Percentiles rank a stretch among this genome's conserved stretches.
Evolutionary conservation across 1,140 invertebrate species (phyloP).

Genomic region (Trichogramma pretiosum): DNA sequence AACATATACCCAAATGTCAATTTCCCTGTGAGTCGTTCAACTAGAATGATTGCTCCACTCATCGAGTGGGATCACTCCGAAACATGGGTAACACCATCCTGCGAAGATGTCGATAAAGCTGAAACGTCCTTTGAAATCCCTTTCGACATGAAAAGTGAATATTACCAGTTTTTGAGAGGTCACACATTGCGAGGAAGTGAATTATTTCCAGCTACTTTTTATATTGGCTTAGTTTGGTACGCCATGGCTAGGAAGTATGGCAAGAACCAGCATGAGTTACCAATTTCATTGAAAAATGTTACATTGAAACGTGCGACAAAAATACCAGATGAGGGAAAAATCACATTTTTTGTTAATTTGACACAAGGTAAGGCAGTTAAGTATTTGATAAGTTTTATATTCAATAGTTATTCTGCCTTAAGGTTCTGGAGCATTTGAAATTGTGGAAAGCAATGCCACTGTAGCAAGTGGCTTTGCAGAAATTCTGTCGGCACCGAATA

Average conservation of each 20-base stretch:
- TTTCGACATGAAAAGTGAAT: slow-evolving; percentile 52
- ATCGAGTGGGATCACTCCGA: slow-evolving; percentile 70
- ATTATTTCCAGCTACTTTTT: slow-evolving; percentile 79
- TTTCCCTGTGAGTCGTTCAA: slow-evolving; percentile 58
- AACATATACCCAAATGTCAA: slow-evolving; percentile 50
- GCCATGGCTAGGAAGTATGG: slow-evolving; percentile 70
- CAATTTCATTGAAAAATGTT: slow-evolving; percentile 80
- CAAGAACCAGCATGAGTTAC: slow-evolving; percentile 59
- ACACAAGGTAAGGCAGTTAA: slow-evolving; percentile 58
- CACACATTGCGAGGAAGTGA: slow-evolving; percentile 78
- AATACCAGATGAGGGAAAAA: slow-evolving; percentile 56
- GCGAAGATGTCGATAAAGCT: slow-evolving; percentile 51
- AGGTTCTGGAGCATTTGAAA: slow-evolving; percentile 38
- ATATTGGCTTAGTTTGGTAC: slow-evolving; percentile 73
- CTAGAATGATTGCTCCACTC: slow-evolving; percentile 54
- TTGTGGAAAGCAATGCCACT: slow-evolving; percentile 67
- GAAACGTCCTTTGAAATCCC: slow-evolving; percentile 53
- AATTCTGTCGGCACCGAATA: slow-evolving; percentile 43
- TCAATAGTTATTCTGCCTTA: background rate
- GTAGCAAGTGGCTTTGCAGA: slow-evolving; percentile 66
- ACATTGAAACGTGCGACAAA: slow-evolving; percentile 75
- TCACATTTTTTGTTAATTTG: slow-evolving; percentile 74
- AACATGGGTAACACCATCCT: slow-evolving; percentile 48
- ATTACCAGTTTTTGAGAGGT: slow-evolving; percentile 64
- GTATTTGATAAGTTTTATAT: background rate